A percentile compares a stretch with the other conserved stretches of the same genome.
Evolutionary conservation across 2,888 invertebrate genomes (phyloP).

Genomic region (Apodemia mormo): DNA sequence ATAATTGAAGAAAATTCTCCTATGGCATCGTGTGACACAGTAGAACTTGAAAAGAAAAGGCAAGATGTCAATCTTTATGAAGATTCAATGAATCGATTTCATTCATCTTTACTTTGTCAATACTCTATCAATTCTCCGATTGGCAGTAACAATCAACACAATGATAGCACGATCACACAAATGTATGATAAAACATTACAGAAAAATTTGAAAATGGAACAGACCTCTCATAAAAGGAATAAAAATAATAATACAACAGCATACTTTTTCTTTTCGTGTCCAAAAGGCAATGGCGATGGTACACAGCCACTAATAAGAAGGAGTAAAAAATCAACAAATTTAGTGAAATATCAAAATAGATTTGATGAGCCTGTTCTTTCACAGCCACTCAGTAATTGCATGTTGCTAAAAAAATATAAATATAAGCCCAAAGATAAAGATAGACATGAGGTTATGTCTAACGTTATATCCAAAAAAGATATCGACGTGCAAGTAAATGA

Average conservation of each 20-base stretch:
- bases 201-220: background rate
- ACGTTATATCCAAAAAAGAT: slow-evolving; percentile 38
- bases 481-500: slow-evolving; percentile 45
- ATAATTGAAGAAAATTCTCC: slow-evolving; percentile 38
- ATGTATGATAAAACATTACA: background rate
- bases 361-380: slow-evolving; percentile 55
- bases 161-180: background rate
- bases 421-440: slow-evolving; percentile 22
- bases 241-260: slow-evolving; percentile 37
- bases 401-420: slow-evolving; percentile 54
- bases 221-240: background rate
- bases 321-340: slow-evolving; percentile 66
- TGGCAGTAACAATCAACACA: background rate
- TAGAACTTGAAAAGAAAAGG: slow-evolving; percentile 53
- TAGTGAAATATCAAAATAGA: slow-evolving; percentile 63
- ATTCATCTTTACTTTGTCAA: slow-evolving; percentile 38
- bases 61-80: slow-evolving; percentile 22
- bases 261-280: slow-evolving; percentile 51
- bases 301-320: slow-evolving; percentile 47
- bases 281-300: slow-evolving; percentile 37
- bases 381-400: slow-evolving; percentile 52
- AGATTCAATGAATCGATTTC: slow-evolving; percentile 21
- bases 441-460: slow-evolving; percentile 30
- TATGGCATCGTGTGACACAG: slow-evolving; percentile 40
- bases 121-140: slow-evolving; percentile 37